Evolutionary conservation across 2,797 vertebrate genomes (phyloP).

Genomic region (Rallus crepitans): DNA sequence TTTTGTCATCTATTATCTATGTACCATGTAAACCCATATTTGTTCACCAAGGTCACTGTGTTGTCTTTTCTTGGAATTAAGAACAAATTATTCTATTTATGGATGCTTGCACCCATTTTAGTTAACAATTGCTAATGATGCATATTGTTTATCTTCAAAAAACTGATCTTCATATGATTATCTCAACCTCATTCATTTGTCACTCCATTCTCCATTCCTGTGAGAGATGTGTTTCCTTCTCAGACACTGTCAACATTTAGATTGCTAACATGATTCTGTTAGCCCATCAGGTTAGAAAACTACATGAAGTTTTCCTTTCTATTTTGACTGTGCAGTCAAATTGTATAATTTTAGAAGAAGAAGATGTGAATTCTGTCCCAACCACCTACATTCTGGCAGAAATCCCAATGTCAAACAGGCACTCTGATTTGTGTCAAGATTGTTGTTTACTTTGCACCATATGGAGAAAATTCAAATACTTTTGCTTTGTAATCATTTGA

Average conservation of each 20-base stretch:
- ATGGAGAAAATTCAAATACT: slow-evolving; percentile 30
- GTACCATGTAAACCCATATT: not conserved
- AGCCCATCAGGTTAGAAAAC: not conserved
- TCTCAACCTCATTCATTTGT: not conserved
- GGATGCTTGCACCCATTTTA: not conserved
- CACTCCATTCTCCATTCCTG: not conserved
- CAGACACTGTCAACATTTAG: not conserved
- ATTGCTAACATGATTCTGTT: not conserved
- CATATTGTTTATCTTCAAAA: not conserved
- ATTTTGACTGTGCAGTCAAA: slow-evolving; percentile 41
- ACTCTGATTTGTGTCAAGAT: slow-evolving; percentile 28
- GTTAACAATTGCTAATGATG: not conserved
- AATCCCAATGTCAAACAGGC: slow-evolving; percentile 27
- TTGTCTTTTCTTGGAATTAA: not conserved
- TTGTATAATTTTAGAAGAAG: slow-evolving; percentile 33
- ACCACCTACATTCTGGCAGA: slow-evolving; percentile 22
- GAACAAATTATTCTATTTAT: not conserved
- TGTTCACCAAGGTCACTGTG: not conserved
- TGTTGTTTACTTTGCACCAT: slow-evolving; percentile 20
- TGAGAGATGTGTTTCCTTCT: not conserved
- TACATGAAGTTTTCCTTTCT: not conserved
- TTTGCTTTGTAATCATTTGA: not conserved
- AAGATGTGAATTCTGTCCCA: not conserved
- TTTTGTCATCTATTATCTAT: not conserved
- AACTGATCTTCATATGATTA: not conserved